These are phyloP conservation scores for Triplophysa siluroides DNA, from an alignment of 2,113 vertebrate genomes.

Conservation along the genomic window DNA sequence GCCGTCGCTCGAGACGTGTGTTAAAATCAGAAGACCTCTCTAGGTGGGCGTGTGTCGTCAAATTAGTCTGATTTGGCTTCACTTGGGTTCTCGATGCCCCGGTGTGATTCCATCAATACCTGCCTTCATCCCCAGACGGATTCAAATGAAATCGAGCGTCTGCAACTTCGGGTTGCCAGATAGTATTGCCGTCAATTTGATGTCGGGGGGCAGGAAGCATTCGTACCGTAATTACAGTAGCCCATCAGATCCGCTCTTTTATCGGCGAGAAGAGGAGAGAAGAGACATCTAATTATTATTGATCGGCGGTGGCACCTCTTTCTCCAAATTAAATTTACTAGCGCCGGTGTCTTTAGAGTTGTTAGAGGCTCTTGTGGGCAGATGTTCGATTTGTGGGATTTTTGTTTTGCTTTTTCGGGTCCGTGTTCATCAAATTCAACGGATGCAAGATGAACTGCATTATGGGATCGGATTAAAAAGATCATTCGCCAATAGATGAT, in stretches of 20 bases:
- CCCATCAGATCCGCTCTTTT: slow-evolving; percentile 21
- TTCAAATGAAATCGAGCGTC: background rate
- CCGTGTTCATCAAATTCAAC: background rate
- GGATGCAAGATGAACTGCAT: background rate
- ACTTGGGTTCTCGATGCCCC: background rate
- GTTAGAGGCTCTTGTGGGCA: background rate
- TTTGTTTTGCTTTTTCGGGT: background rate
- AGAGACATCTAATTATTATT: slow-evolving; percentile 50
- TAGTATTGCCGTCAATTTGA: slow-evolving; percentile 12
- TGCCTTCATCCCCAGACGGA: background rate
- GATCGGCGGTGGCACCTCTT: slow-evolving; percentile 41
- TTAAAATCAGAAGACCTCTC: background rate
- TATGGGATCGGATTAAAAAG: background rate
- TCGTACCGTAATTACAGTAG: slow-evolving; percentile 7
- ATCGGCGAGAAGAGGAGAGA: background rate
- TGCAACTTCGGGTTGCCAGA: slow-evolving; percentile 12
- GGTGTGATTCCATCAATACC: slow-evolving; percentile 4
- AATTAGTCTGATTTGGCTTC: background rate
- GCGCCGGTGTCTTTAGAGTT: slow-evolving; percentile 6
- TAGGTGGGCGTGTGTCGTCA: background rate
- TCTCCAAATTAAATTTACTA: slow-evolving; percentile 35
- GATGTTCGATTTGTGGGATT: background rate
- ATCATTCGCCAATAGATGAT: background rate
- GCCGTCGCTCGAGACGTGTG: no score
- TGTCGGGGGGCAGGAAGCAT: slow-evolving; percentile 1